Base-by-base conservation (phyloP, 2,113 vertebrate genomes). In the Rhizomys pruinosus region DNA sequence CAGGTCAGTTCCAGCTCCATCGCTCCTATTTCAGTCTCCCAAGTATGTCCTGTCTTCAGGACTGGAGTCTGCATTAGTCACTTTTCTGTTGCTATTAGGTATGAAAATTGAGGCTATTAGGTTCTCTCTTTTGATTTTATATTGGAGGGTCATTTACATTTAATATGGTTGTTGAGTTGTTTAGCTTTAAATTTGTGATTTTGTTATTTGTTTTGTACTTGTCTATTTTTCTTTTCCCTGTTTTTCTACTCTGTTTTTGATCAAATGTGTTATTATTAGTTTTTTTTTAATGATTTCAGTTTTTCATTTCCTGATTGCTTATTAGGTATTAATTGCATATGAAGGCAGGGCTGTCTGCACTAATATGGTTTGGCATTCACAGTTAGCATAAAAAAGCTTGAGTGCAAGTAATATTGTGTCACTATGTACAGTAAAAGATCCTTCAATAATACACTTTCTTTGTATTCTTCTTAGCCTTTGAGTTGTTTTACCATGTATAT, bases 61-160 rank as follows among this genome's bases (percentile, higher is more conserved):
- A n/a, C n/a, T n/a, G n/a, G n/a, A n/a, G n/a, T n/a, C n/a, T n/a
- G n/a, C n/a, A n/a, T n/a, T n/a, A n/a, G n/a, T n/a, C n/a, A n/a
- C n/a, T n/a, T n/a, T n/a, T n/a, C n/a, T n/a, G n/a, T n/a, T n/a
- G n/a, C n/a, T n/a, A n/a, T n/a, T n/a, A n/a, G n/a, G n/a, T n/a
- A n/a, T n/a, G n/a, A n/a, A n/a, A n/a, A n/a, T n/a, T n/a, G n/a
- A n/a, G n/a, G n/a, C n/a, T n/a, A n/a, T n/a, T n/a, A n/a, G n/a
- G n/a, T n/a, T n/a, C n/a, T n/a, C n/a, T n/a, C n/a, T n/a, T n/a
- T n/a, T n/a, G n/a, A n/a, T n/a, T n/a, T n/a, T n/a, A n/a, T n/a
- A n/a, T n/a, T n/a, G n/a, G n/a, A n/a, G n/a, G 71, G 27, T 68
- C 59, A 39, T 84, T 84, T 91, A 77, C 12, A 71, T 61, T 91